These are phyloP conservation scores for Agriotes lineatus DNA, from an alignment of 2,888 invertebrate species.

Conservation along the genomic window DNA sequence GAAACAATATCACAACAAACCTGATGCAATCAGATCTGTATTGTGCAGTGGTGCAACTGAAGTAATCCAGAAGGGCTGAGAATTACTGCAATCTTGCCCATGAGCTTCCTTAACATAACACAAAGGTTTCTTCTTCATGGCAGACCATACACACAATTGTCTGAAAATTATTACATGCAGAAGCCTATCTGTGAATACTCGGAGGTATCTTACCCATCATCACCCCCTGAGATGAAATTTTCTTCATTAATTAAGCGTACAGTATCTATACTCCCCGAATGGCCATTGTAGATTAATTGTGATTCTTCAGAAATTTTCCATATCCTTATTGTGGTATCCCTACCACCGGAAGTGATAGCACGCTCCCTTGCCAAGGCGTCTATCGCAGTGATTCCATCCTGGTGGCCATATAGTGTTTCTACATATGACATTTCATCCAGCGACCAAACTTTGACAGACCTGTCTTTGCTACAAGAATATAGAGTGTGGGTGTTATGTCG, in stretches of 20 bases:
- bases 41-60: constrained; percentile 84
- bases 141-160: constrained; percentile 84
- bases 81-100: constrained; percentile 72
- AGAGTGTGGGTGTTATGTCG: constrained; percentile 87
- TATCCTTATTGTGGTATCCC: constrained; percentile 87
- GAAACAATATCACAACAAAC: constrained; percentile 62
- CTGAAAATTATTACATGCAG: constrained; percentile 55
- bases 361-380: constrained; percentile 90
- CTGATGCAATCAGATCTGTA: constrained; percentile 91
- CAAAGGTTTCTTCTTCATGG: constrained; percentile 88
- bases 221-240: constrained; percentile 91
- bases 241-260: constrained; percentile 94
- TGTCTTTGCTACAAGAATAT: constrained; percentile 83
- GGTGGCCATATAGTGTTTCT: constrained; percentile 95
- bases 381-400: constrained; percentile 86
- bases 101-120: constrained; percentile 80
- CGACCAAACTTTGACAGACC: constrained; percentile 94
- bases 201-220: constrained; percentile 76
- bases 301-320: constrained; percentile 99
- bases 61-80: constrained; percentile 88
- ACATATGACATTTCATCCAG: constrained; percentile 96
- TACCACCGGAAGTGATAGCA: constrained; percentile 90
- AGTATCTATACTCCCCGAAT: constrained; percentile 85
- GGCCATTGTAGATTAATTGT: constrained; percentile 93
- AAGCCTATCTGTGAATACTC: constrained; percentile 57